Conservation (phyloP, 2,888 invertebrate species). For the Sympetrum striolatum region DNA sequence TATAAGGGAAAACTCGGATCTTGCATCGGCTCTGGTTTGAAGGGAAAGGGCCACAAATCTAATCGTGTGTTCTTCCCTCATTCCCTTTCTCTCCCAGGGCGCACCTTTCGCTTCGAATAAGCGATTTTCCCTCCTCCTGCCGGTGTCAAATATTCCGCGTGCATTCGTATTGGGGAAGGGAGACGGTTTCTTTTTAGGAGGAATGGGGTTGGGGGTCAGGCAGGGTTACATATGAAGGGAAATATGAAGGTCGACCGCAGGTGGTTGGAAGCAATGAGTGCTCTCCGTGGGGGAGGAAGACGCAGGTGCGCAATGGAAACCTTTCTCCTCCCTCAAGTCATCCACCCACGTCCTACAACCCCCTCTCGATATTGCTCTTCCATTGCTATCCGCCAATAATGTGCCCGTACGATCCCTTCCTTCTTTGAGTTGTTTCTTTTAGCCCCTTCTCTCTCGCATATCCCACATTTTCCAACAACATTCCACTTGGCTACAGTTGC, state of each 20-base stretch:
- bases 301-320: neutral
- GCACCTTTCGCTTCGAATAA: neutral
- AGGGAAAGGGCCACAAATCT: neutral
- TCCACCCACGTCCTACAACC: neutral
- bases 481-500: neutral
- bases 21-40: neutral
- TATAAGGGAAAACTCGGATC: neutral
- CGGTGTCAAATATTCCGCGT: conserved; percentile 6
- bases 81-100: neutral
- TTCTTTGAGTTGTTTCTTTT: neutral
- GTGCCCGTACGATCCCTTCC: neutral
- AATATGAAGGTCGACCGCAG: conserved; percentile 27
- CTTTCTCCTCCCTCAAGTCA: neutral
- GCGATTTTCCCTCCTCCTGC: neutral
- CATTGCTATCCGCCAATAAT: neutral
- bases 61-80: neutral
- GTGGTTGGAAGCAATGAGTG: conserved; percentile 19
- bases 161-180: neutral
- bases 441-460: no score
- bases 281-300: neutral
- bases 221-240: neutral
- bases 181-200: neutral
- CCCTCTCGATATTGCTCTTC: neutral
- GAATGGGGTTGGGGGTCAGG: neutral
- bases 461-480: no score